Evolutionary conservation across 2,113 vertebrate species (phyloP).

Genomic region (Notiomystis cincta): DNA sequence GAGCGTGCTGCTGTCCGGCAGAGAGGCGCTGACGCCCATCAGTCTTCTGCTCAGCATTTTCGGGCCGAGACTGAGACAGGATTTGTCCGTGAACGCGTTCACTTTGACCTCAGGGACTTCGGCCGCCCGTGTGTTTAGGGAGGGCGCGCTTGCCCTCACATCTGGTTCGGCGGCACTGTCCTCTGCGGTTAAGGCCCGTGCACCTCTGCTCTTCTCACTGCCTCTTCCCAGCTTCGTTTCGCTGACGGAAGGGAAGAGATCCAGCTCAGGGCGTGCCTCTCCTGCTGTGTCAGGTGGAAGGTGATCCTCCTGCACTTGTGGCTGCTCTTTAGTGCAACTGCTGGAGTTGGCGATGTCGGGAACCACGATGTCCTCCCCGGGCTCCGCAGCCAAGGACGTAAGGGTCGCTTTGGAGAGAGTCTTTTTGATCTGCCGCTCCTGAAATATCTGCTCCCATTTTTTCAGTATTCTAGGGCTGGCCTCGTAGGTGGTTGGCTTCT

Average conservation of each 20-base stretch:
- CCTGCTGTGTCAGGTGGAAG: neutral
- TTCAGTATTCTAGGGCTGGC: slow-evolving; percentile 88
- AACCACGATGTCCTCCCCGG: slow-evolving; percentile 2
- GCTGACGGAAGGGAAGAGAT: slow-evolving; percentile 53
- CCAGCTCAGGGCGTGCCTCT: slow-evolving; percentile 12
- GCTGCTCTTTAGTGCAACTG: slow-evolving; percentile 38
- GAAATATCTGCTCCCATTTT: slow-evolving; percentile 93
- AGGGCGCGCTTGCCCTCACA: neutral
- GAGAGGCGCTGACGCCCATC: neutral
- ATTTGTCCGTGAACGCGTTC: slow-evolving; percentile 29
- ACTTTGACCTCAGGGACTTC: slow-evolving; percentile 4
- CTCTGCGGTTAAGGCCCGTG: neutral
- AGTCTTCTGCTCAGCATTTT: slow-evolving; percentile 38
- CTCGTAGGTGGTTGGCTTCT: slow-evolving; percentile 88
- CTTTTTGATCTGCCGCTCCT: slow-evolving; percentile 87
- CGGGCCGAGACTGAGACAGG: neutral
- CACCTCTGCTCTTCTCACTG: neutral
- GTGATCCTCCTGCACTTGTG: neutral
- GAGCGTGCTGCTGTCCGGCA: neutral
- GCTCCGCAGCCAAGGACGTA: slow-evolving; percentile 70
- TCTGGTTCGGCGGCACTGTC: neutral
- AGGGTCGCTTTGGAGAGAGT: slow-evolving; percentile 86
- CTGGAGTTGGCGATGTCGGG: neutral
- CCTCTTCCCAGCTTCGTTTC: slow-evolving; percentile 3
- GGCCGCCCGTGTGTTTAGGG: neutral